phyloP scores from a whole-genome alignment of 2,113 vertebrate species.

The Melanerpes aurifrons region DNA sequence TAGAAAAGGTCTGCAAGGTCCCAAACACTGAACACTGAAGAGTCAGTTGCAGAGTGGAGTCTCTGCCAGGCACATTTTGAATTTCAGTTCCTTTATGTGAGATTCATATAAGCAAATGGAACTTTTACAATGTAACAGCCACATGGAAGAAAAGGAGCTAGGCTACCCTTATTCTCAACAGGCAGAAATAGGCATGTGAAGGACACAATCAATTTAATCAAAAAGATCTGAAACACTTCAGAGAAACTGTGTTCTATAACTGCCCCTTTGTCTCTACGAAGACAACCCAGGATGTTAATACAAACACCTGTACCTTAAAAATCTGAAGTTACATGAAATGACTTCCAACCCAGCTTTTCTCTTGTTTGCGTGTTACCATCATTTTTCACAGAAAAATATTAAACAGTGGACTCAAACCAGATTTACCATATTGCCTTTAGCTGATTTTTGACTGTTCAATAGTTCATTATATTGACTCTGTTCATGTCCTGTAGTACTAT shows the following conservation, averaged over 20 bases:
- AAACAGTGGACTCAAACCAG: not conserved
- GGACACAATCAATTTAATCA: not conserved
- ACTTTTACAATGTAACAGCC: not conserved
- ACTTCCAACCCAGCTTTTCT: not conserved
- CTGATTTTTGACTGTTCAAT: not conserved
- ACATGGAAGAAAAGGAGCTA: not conserved
- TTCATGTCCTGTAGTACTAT: not conserved
- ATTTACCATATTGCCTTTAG: not conserved
- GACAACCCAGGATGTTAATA: not conserved
- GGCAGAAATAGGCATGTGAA: not conserved
- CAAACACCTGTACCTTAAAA: not conserved
- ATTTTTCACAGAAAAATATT: not conserved
- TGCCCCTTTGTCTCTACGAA: not conserved
- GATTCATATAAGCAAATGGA: not conserved
- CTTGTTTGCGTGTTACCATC: not conserved
- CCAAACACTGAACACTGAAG: not conserved
- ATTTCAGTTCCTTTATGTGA: not conserved
- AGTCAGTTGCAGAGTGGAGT: fast-evolving
- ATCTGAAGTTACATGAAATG: not conserved
- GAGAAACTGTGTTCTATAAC: not conserved
- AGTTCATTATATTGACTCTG: not conserved
- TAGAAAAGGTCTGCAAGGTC: not conserved
- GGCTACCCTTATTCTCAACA: not conserved
- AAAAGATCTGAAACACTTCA: not conserved
- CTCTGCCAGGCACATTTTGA: not conserved